Evolutionary conservation across 2,888 invertebrate species (phyloP).

Genomic region (Noctuana brunneofusca): DNA sequence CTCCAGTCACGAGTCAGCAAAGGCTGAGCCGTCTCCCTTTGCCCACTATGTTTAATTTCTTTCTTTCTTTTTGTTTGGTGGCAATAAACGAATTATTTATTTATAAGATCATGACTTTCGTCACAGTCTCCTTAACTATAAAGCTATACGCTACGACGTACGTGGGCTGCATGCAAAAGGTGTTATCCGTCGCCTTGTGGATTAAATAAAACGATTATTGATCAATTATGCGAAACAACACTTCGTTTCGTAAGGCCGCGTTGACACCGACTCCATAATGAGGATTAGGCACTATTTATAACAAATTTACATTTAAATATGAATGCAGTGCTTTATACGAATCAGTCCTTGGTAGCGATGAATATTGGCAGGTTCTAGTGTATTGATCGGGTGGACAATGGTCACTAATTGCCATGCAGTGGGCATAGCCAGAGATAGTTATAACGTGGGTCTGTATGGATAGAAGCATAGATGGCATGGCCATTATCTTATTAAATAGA

Average conservation of each 20-base stretch:
- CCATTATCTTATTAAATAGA: slow-evolving; percentile 27
- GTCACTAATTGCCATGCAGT: slow-evolving; percentile 19
- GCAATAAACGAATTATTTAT: too few relatives aligned
- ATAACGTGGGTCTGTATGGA: not conserved
- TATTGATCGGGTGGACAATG: slow-evolving; percentile 27
- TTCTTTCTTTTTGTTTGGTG: too few relatives aligned
- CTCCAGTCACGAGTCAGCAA: too few relatives aligned
- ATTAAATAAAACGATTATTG: slow-evolving; percentile 43
- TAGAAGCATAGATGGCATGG: slow-evolving; percentile 12
- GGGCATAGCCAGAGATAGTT: not conserved
- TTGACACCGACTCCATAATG: slow-evolving; percentile 29
- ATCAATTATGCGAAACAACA: slow-evolving; percentile 40
- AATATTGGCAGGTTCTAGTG: slow-evolving; percentile 24
- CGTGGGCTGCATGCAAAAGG: slow-evolving; percentile 40
- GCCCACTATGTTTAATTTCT: too few relatives aligned
- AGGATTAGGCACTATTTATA: slow-evolving; percentile 30
- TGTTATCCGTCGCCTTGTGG: slow-evolving; percentile 34
- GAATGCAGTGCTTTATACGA: slow-evolving; percentile 14
- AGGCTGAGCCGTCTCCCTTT: too few relatives aligned
- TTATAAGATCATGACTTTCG: too few relatives aligned
- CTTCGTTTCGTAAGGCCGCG: slow-evolving; percentile 35
- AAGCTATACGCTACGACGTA: slow-evolving; percentile 31
- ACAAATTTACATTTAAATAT: slow-evolving; percentile 34
- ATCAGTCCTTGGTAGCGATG: slow-evolving; percentile 3
- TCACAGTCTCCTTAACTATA: slow-evolving; percentile 28